phyloP scores from a whole-genome alignment of 2,113 vertebrate species.

The Percina caprodes region DNA sequence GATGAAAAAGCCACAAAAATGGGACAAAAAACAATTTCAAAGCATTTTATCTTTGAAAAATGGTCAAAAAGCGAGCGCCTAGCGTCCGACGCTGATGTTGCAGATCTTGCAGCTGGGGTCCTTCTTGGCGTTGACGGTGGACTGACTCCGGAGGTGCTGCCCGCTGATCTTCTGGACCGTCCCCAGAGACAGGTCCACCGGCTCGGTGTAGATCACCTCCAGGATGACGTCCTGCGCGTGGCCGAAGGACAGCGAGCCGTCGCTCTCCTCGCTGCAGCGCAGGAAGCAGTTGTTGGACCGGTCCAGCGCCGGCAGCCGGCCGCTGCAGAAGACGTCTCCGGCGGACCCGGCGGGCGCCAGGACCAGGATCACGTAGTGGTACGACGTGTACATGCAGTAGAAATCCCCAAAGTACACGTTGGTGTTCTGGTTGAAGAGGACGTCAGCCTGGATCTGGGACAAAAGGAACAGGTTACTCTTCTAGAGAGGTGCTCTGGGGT shows the following conservation, averaged over 20 bases:
- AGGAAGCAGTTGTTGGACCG: conserved; percentile 92
- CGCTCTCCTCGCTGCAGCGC: conserved; percentile 84
- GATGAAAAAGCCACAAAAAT: too few species aligned
- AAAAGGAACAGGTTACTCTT: neutral
- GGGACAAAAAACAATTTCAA: too few species aligned
- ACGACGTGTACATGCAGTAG: conserved; percentile 99
- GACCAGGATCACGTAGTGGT: conserved; percentile 96
- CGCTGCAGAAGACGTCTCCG: conserved; percentile 94
- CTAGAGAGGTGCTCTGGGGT: too few species aligned
- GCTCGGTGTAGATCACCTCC: conserved; percentile 97
- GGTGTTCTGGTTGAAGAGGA: conserved; percentile 93
- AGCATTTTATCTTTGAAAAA: too few species aligned
- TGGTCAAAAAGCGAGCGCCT: conserved; percentile 18
- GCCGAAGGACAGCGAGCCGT: conserved; percentile 88
- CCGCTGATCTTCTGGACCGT: conserved; percentile 92
- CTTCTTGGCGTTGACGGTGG: conserved; percentile 97
- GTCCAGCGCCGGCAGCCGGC: conserved; percentile 91
- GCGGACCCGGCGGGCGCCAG: conserved; percentile 90
- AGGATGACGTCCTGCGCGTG: conserved; percentile 96
- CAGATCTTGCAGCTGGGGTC: conserved; percentile 98
- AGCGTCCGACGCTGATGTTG: conserved; percentile 97
- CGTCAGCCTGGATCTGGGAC: conserved; percentile 82
- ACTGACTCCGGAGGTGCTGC: conserved; percentile 95
- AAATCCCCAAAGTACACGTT: conserved; percentile 97
- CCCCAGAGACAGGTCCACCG: conserved; percentile 90